These are phyloP conservation scores for Lordiphosa andalusiaca DNA, from an alignment of 2,888 invertebrate genomes.

Conservation along the genomic window DNA sequence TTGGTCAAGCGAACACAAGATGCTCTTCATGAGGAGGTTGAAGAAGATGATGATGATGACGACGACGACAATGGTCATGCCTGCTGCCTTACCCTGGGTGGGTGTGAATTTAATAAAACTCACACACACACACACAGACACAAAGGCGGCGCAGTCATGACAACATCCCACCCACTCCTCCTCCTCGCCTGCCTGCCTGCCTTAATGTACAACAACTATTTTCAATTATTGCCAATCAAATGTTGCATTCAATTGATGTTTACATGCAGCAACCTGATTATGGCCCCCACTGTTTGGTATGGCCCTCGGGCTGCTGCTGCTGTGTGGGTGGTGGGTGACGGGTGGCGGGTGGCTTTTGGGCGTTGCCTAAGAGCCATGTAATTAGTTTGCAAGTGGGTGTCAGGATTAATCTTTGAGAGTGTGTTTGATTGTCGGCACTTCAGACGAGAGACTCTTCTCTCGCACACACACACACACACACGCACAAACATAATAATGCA, in stretches of 20 bases:
- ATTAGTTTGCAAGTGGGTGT: constrained; percentile 76
- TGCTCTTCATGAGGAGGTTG: constrained; percentile 27
- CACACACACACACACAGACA: constrained; percentile 41
- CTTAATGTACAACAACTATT: constrained; percentile 73
- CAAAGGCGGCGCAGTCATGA: constrained; percentile 5
- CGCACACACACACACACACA: constrained; percentile 19
- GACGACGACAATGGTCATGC: constrained; percentile 35
- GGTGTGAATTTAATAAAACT: constrained; percentile 74
- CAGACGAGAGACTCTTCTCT: constrained; percentile 18
- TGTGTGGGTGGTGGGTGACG: not conserved
- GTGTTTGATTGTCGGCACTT: constrained; percentile 70
- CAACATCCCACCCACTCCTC: constrained; percentile 41
- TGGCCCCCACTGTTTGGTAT: constrained; percentile 42
- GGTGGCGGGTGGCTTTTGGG: constrained; percentile 14
- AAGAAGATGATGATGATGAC: constrained; percentile 26
- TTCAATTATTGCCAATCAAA: constrained; percentile 80
- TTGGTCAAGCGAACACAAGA: constrained; percentile 61
- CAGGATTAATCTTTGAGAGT: constrained; percentile 74
- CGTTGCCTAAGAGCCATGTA: constrained; percentile 72
- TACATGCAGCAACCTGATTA: constrained; percentile 71
- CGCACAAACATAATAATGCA: constrained; percentile 51
- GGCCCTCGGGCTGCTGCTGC: constrained; percentile 22
- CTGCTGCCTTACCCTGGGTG: constrained; percentile 27
- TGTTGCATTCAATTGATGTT: constrained; percentile 78
- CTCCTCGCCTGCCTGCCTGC: constrained; percentile 12